Percentiles rank a stretch among this genome's conserved stretches.
Evolutionary conservation across 1,140 invertebrate species (phyloP).

Genomic region (Himalopsyche phryganea): DNA sequence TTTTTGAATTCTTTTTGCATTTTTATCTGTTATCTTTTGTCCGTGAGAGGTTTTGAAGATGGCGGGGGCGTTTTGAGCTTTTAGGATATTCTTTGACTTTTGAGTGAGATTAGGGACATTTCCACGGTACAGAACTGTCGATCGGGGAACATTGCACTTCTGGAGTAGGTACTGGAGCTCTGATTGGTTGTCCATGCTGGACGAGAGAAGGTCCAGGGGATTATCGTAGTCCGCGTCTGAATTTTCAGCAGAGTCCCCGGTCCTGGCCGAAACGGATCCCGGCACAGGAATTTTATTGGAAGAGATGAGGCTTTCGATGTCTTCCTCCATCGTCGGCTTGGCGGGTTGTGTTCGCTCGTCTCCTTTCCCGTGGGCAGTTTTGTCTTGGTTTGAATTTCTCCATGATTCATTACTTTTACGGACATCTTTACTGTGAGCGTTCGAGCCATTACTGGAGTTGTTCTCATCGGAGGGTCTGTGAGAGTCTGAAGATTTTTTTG

Average conservation of each 20-base stretch:
- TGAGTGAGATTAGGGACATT: conserved; percentile 40
- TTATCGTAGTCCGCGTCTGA: conserved; percentile 42
- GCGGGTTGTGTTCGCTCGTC: conserved; percentile 10
- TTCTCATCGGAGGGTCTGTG: conserved; percentile 41
- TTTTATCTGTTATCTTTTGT: conserved; percentile 47
- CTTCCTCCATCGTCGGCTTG: conserved; percentile 36
- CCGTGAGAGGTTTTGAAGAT: conserved; percentile 43
- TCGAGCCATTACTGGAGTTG: conserved; percentile 42
- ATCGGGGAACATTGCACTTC: conserved; percentile 48
- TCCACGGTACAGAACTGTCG: conserved; percentile 44
- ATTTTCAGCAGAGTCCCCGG: conserved; percentile 35
- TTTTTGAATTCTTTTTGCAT: conserved; percentile 47
- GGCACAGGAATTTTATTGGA: conserved; percentile 51
- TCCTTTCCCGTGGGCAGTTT: conserved; percentile 24
- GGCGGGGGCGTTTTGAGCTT: conserved; percentile 41
- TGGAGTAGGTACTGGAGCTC: conserved; percentile 47
- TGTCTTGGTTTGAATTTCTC: conserved; percentile 30
- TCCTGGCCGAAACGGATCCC: conserved; percentile 29
- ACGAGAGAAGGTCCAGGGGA: conserved; percentile 33
- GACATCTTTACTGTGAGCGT: conserved; percentile 42
- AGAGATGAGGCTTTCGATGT: conserved; percentile 51
- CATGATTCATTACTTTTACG: neutral
- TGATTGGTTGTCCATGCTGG: conserved; percentile 45
- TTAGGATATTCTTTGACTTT: conserved; percentile 44
- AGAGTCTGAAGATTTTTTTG: conserved; percentile 46